Evolutionary conservation across 2,113 vertebrate genomes (phyloP).

Genomic region (Ardeotis arabs): DNA sequence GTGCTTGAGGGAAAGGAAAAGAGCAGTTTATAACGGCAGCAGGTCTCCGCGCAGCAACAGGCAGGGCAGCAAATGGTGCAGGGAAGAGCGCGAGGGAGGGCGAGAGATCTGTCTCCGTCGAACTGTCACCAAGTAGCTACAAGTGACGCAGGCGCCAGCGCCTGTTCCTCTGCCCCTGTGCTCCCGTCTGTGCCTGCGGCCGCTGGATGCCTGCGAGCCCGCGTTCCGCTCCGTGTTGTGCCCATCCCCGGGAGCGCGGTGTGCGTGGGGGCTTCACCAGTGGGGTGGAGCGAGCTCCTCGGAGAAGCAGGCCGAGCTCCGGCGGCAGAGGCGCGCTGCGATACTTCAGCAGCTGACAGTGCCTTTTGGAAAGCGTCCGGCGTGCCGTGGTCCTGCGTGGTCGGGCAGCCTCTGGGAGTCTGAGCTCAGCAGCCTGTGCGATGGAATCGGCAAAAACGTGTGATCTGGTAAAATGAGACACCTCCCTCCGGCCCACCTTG

Average conservation of each 20-base stretch:
- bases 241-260: accelerated
- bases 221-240: accelerated
- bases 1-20: neutral
- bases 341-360: neutral
- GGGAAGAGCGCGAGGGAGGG: neutral
- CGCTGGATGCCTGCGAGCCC: neutral
- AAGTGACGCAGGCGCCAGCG: neutral
- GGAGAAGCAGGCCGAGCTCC: neutral
- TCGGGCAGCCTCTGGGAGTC: neutral
- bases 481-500: accelerated
- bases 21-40: neutral
- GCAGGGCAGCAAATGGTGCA: neutral
- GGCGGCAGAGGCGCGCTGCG: accelerated
- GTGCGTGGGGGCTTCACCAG: neutral
- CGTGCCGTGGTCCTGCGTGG: neutral
- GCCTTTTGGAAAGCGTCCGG: neutral
- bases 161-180: neutral
- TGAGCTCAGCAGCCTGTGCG: accelerated
- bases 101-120: neutral
- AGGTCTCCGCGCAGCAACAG: neutral
- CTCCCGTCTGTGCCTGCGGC: neutral
- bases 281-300: accelerated
- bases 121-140: neutral
- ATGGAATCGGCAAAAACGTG: accelerated
- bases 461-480: neutral